Percentiles rank a stretch among this genome's conserved stretches.
Evolutionary conservation across 2,888 invertebrate genomes (phyloP).

Genomic region (Cheilosia urbana): DNA sequence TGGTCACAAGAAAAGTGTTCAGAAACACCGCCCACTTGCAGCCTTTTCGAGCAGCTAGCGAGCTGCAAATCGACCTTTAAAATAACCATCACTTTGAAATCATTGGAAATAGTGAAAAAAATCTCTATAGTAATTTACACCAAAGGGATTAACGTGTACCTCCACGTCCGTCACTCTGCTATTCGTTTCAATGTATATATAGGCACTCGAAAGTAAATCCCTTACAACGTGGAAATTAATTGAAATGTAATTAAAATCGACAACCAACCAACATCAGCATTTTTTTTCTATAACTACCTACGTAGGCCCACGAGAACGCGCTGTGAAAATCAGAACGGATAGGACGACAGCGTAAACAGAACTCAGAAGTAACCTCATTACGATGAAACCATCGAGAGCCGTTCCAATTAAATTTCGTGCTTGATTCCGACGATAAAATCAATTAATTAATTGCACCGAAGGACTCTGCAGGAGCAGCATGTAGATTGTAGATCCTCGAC

Average conservation of each 20-base stretch:
- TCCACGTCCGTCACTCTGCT: not conserved
- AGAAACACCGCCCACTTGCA: too few relatives aligned
- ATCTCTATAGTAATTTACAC: too few relatives aligned
- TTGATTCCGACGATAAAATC: slow-evolving; percentile 71
- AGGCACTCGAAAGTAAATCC: slow-evolving; percentile 37
- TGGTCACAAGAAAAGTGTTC: too few relatives aligned
- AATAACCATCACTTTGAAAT: too few relatives aligned
- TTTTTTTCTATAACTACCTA: not conserved
- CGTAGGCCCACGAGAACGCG: slow-evolving; percentile 33
- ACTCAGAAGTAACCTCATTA: slow-evolving; percentile 68
- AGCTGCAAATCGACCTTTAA: too few relatives aligned
- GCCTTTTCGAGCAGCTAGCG: too few relatives aligned
- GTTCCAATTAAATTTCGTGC: slow-evolving; percentile 72
- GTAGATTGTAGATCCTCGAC: not conserved
- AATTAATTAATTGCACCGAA: slow-evolving; percentile 68
- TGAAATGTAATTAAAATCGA: slow-evolving; percentile 61
- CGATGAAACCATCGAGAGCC: slow-evolving; percentile 47
- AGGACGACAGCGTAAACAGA: slow-evolving; percentile 66
- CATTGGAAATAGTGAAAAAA: too few relatives aligned
- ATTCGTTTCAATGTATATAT: slow-evolving; percentile 23
- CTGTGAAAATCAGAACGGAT: slow-evolving; percentile 62
- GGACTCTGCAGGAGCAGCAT: not conserved
- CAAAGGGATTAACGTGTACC: too few relatives aligned
- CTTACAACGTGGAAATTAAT: slow-evolving; percentile 55
- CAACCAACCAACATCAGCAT: slow-evolving; percentile 24